phyloP scores from a whole-genome alignment of 2,888 invertebrate species.

The Cosmopolites sordidus region DNA sequence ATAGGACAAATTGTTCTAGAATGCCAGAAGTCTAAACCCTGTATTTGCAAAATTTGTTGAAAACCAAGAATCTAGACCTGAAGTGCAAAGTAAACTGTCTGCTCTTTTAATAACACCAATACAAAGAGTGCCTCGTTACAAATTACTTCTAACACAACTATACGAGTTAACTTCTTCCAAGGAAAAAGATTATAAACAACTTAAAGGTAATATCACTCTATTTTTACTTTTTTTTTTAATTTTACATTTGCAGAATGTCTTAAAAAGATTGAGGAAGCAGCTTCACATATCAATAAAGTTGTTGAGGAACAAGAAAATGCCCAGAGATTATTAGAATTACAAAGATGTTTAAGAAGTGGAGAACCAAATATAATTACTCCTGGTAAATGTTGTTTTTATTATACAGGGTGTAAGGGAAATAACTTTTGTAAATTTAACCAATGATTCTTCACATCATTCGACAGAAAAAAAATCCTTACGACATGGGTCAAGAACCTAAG shows the following conservation, averaged over 20 bases:
- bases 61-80: constrained; percentile 63
- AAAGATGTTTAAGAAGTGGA: constrained; percentile 58
- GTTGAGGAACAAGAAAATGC: constrained; percentile 70
- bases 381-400: constrained; percentile 6
- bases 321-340: constrained; percentile 63
- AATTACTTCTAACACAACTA: constrained; percentile 66
- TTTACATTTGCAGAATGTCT: constrained; percentile 56
- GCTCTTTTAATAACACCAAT: constrained; percentile 73
- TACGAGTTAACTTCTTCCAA: constrained; percentile 40
- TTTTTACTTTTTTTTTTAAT: too few relatives aligned
- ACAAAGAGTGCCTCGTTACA: constrained; percentile 73
- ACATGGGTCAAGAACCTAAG: too few relatives aligned
- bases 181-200: constrained; percentile 31
- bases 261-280: constrained; percentile 62
- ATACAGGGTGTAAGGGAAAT: not conserved
- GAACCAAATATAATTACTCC: constrained; percentile 65
- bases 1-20: constrained; percentile 39
- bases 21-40: constrained; percentile 51
- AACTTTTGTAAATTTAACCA: too few relatives aligned
- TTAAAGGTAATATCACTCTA: constrained; percentile 29
- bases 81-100: constrained; percentile 65
- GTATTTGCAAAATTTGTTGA: constrained; percentile 56
- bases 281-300: constrained; percentile 67
- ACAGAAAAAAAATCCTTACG: too few relatives aligned
- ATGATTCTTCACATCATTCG: too few relatives aligned